Base-by-base conservation (phyloP, 2,888 invertebrate genomes). In the Odiellus spinosus region DNA sequence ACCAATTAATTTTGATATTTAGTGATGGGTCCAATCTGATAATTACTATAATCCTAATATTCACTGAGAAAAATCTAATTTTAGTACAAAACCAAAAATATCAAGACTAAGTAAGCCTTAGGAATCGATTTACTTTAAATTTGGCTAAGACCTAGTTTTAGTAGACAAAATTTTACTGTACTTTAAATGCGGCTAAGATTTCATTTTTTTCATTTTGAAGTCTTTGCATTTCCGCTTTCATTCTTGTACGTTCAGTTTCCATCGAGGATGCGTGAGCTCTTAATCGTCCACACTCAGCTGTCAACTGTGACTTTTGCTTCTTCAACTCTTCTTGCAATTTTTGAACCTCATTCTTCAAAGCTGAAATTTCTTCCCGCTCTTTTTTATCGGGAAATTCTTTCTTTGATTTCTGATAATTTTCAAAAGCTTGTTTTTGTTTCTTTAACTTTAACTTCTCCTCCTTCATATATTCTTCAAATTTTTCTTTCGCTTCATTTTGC, bases 161-260 rank as follows among this genome's bases (percentile, higher is more conserved):
- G n/a, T n/a, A n/a, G n/a, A n/a, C n/a, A n/a, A n/a, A n/a, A n/a
- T n/a, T n/a, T n/a, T 26, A 8, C 21, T 34, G 33, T 26, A 49
- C 49, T 38, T 49, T 51, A 40, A 51, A 38, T 14, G 42, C 34
- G 26, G 44, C 33, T 10, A 51, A 15, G 11, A 51, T 45, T 43
- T 51, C 51, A 38, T 44, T 17, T 41, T 40, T 19, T 5, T 51
- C 48, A n/a, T 46, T 46, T 45, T 46, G 42, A 11, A 51, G 40
- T 3, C 38, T 41, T 33, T 46, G 42, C 15, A 48, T 45, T 19
- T 49, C 46, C 15, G 47, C 33, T 33, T 49, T 48, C 12, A 49
- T 47, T 3, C n/a, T 40, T 18, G 47, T 47, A 36, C 49, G 48
- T 32, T 51, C 51, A 43, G 21, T 49, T 43, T 51, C 51, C 12